A percentile compares a stretch with the other conserved stretches of the same genome.
These are phyloP conservation scores for Rattus rattus DNA, from an alignment of 2,113 vertebrate genomes.

Conservation along the genomic window DNA sequence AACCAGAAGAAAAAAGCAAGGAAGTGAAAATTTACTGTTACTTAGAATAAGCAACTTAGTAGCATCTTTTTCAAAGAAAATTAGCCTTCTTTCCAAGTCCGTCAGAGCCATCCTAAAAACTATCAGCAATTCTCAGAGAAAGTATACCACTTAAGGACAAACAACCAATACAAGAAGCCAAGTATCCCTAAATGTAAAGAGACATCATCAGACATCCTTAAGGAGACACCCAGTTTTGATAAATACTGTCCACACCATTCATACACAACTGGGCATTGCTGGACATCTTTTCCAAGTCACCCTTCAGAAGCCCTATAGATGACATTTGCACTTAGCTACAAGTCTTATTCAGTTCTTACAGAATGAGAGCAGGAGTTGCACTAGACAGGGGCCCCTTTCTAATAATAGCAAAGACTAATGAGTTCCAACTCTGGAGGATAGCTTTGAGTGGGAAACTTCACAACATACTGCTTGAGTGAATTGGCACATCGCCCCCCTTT, in stretches of 20 bases:
- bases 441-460: neutral
- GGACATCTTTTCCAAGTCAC: neutral
- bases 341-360: neutral
- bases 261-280: neutral
- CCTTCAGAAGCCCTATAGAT: neutral
- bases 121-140: conserved; percentile 34
- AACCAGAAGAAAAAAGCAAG: neutral
- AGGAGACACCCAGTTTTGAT: neutral
- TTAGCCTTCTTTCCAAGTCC: neutral
- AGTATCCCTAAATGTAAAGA: neutral
- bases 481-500: too few relatives aligned
- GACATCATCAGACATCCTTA: neutral
- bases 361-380: neutral
- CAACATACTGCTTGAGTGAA: neutral
- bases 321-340: neutral
- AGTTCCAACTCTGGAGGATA: neutral
- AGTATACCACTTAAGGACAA: neutral
- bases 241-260: neutral
- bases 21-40: neutral
- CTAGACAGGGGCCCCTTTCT: neutral
- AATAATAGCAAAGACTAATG: neutral
- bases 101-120: conserved; percentile 18
- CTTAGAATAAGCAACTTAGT: neutral
- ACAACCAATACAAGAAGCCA: conserved; percentile 26
- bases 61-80: conserved; percentile 9